Conservation (phyloP, 2,113 vertebrate genomes). For the Lamprologus tigripictilis region DNA sequence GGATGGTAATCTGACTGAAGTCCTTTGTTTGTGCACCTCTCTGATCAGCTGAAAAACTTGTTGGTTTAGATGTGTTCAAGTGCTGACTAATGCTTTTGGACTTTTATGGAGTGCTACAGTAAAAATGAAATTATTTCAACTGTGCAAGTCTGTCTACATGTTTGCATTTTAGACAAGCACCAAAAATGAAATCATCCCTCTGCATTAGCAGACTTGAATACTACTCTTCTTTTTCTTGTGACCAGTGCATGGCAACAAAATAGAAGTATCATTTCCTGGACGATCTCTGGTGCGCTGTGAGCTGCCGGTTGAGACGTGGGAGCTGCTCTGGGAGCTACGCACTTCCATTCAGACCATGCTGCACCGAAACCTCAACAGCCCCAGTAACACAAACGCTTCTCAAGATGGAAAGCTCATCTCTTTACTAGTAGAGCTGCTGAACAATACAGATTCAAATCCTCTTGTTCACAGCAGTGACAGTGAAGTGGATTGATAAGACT, state of each 20-base stretch:
- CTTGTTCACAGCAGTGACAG: neutral
- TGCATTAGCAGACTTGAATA: neutral
- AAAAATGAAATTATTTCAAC: neutral
- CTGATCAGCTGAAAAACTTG: neutral
- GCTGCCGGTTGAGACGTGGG: slow-evolving; percentile 74
- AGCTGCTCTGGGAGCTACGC: slow-evolving; percentile 84
- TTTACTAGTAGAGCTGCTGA: slow-evolving; percentile 84
- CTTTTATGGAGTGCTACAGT: neutral
- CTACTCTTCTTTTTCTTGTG: neutral
- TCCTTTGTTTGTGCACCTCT: neutral
- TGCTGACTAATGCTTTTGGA: neutral
- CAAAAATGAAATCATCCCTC: neutral
- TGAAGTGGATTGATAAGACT: slow-evolving; percentile 41
- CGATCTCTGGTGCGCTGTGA: slow-evolving; percentile 80
- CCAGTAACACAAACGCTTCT: slow-evolving; percentile 23
- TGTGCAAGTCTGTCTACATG: neutral
- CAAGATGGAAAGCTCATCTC: slow-evolving; percentile 82
- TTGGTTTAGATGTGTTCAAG: neutral
- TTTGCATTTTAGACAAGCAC: neutral
- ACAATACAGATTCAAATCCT: slow-evolving; percentile 47
- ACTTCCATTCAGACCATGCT: slow-evolving; percentile 87
- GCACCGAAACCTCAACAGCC: slow-evolving; percentile 76
- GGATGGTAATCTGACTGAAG: neutral
- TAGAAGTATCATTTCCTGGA: slow-evolving; percentile 80
- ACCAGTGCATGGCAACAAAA: slow-evolving; percentile 75